Evolutionary conservation across 2,113 vertebrate genomes (phyloP), one percentile per base, ranked within the genome.

Genomic region (Indicator maculatus): DNA sequence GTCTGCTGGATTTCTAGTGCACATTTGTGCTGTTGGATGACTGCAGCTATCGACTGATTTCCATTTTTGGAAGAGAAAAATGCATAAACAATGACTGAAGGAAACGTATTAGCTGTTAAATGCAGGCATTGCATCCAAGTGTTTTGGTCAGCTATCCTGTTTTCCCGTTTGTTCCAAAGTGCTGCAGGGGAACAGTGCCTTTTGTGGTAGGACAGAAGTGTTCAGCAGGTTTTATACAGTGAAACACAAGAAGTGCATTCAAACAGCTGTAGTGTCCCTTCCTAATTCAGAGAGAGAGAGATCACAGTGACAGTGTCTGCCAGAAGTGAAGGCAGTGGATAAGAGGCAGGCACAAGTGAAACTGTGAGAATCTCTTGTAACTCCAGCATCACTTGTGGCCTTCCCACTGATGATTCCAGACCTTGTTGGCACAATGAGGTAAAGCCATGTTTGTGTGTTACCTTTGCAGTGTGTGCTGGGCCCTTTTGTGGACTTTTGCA

Each of bases 201-300:
- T 41, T 83, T 5, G 1, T 9, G 8, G 13, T 11, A 76, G 44
- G n/a, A 16, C 8, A 33, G 27, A 67, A 84, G 2, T 0, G 16
- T 33, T 74, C 52, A 14, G 24, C 24, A 45, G 13, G 2, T 61
- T 83, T 88, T 69, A 6, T 52, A 41, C 18, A 15, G 17, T 11
- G 36, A 33, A 64, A 11, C 38, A 67, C 12, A 70, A 26, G 45
- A 53, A 58, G 8, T 11, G 26, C 31, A 31, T 71, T 75, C 53
- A 38, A 67, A 41, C 6, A 36, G 24, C 9, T 56, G 12, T 16
- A 6, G 8, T 30, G 15, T 45, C 31, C 18, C 23, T 90, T 45
- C 39, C 0, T 2, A 71, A 30, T 5, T 4, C 1, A 4, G 13
- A 4, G 26, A 20, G 28, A 20, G 28, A 23, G 2, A 27, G 59